phyloP scores from a whole-genome alignment of 2,113 vertebrate species.

The Bubo bubo region DNA sequence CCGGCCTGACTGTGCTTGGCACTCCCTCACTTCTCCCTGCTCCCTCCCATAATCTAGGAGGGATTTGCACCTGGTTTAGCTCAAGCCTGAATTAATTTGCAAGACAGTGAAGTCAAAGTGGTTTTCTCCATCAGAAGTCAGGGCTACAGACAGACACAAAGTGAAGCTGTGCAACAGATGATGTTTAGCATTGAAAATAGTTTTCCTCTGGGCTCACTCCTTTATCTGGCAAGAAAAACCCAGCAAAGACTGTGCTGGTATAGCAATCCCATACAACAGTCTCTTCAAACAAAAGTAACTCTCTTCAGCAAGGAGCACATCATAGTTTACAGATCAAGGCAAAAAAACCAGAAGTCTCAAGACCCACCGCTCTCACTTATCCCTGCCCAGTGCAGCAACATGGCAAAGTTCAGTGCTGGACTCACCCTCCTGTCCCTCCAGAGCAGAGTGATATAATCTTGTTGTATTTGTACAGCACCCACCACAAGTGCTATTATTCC shows the following conservation, averaged over 20 bases:
- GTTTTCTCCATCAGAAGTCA: not conserved
- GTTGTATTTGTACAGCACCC: not conserved
- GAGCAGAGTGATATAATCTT: not conserved
- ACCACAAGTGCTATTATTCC: not conserved
- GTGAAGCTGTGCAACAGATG: conserved; percentile 29
- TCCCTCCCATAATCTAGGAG: not conserved
- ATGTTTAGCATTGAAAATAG: not conserved
- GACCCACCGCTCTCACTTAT: not conserved
- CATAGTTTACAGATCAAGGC: not conserved
- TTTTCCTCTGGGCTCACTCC: conserved; percentile 6
- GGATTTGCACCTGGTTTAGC: conserved; percentile 41
- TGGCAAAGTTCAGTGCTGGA: not conserved
- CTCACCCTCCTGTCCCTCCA: fast-evolving
- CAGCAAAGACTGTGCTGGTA: not conserved
- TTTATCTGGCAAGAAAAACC: conserved; percentile 12
- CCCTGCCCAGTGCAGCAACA: not conserved
- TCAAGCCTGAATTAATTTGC: conserved; percentile 5
- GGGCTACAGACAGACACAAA: not conserved
- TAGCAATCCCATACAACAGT: not conserved
- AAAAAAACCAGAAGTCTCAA: not conserved
- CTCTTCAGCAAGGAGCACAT: not conserved
- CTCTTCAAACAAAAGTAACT: not conserved
- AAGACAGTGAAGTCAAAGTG: not conserved
- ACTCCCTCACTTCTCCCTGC: not conserved
- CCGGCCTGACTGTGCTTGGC: not conserved